Conservation (phyloP, 2,797 vertebrate species). For the Ammospiza maritima region DNA sequence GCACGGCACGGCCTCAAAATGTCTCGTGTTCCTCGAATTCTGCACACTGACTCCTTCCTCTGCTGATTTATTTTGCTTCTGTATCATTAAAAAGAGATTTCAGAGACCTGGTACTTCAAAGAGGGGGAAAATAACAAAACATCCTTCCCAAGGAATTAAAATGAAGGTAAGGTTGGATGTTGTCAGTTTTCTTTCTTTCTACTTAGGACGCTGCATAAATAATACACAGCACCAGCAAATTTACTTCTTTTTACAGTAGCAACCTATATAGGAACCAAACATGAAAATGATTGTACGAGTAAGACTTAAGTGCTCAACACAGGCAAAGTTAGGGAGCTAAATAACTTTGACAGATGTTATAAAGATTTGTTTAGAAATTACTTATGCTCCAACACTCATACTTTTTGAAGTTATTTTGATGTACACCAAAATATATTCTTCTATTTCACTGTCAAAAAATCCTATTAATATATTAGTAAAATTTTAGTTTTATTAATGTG, state of each 20-base stretch:
- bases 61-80: neutral
- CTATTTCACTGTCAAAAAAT: neutral
- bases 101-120: constrained; percentile 49
- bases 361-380: neutral
- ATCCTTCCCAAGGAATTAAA: neutral
- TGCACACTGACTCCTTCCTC: neutral
- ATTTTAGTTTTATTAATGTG: neutral
- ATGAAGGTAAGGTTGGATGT: constrained; percentile 5
- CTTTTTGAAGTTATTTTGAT: neutral
- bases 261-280: neutral
- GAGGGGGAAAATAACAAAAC: neutral
- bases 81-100: neutral
- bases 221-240: constrained; percentile 13
- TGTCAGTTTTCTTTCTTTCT: constrained; percentile 19
- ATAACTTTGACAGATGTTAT: neutral
- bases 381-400: neutral
- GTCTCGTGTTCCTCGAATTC: neutral
- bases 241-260: neutral
- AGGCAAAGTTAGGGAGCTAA: neutral
- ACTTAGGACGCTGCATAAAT: neutral
- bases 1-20: neutral
- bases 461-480: neutral
- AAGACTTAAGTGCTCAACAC: neutral
- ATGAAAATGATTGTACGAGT: neutral
- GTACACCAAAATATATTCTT: neutral